Evolutionary conservation across 2,113 vertebrate species (phyloP), one percentile per base, ranked within the genome.

Genomic region (Todiramphus chloris): DNA sequence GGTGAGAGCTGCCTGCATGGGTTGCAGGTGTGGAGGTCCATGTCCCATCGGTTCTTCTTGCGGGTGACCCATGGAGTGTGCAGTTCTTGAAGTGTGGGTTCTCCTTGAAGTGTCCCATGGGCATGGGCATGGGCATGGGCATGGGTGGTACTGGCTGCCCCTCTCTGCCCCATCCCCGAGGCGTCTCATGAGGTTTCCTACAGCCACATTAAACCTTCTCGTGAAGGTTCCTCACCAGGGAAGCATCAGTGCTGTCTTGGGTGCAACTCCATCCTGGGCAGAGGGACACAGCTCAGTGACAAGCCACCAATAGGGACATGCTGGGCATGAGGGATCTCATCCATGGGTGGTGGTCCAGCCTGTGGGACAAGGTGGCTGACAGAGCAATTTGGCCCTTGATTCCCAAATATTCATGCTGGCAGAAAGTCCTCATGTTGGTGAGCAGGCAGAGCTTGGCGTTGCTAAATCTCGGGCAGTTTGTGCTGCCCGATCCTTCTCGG

Each of bases 221-320:
- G 7, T 53, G 51, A 53, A 28, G 51, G 67, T 78, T 92, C 30
- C 62, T 67, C 39, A 16, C 18, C 35, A 13, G 31, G 37, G 37
- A 67, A 30, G 27, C 41, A 53, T 14, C 25, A 18, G 12, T 12
- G 30, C 41, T 27, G 6, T 6, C 35, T 3, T 46, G 44, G 30
- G 15, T 28, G 15, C 53, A 33, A 13, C 21, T 68, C 17, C 33
- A 23, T 25, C 25, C 39, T 24, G 33, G 35, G 39, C 55, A 77
- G 41, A 59, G 24, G 24, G 59, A 15, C 16, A 7, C 13, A 50
- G 46, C 11, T 0, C 0, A 1, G 28, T 1, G 2, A 15, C 48
- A 46, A 72, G 39, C 18, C 51, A 17, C 12, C 27, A 13, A 1
- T 1, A 2, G 44, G 31, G 21, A 24, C 2, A 2, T 15, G 48